Evolutionary conservation across 2,888 invertebrate genomes (phyloP).

Genomic region (Eugnorisma glareosa): DNA sequence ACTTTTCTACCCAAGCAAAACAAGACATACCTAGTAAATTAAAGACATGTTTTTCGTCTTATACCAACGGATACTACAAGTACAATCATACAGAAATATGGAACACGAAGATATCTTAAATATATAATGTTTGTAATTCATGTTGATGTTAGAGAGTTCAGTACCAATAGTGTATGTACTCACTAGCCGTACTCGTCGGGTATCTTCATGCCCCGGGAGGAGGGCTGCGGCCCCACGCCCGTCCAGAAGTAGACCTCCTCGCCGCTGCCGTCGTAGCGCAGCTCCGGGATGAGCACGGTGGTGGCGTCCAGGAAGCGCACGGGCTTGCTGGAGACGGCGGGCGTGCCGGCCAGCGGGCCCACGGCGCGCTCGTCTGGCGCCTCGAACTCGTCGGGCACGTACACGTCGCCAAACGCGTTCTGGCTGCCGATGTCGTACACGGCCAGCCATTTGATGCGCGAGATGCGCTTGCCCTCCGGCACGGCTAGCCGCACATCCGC

Average conservation of each 20-base stretch:
- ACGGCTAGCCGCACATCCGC: slow-evolving; percentile 95
- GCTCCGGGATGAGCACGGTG: slow-evolving; percentile 93
- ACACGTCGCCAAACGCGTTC: slow-evolving; percentile 97
- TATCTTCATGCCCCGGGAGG: slow-evolving; percentile 94
- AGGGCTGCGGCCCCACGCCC: slow-evolving; percentile 96
- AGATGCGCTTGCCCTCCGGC: slow-evolving; percentile 96
- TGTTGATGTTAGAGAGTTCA: not conserved
- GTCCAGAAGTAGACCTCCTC: slow-evolving; percentile 96
- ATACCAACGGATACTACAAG: no score
- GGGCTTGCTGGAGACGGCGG: slow-evolving; percentile 92
- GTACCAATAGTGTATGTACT: slow-evolving; percentile 82
- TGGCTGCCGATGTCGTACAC: slow-evolving; percentile 96
- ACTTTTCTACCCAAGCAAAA: no score
- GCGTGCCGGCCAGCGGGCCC: slow-evolving; percentile 78
- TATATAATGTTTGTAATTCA: no score
- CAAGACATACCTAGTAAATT: no score
- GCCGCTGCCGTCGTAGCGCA: slow-evolving; percentile 94
- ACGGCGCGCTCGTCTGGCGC: slow-evolving; percentile 93
- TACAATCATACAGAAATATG: no score
- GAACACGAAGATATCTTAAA: no score
- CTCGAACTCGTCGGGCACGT: slow-evolving; percentile 97
- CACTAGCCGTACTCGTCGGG: slow-evolving; percentile 98
- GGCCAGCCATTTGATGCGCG: slow-evolving; percentile 97
- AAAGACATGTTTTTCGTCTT: no score
- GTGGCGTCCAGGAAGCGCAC: slow-evolving; percentile 95